phyloP scores from a whole-genome alignment of 2,113 vertebrate genomes.

The Siniperca chuatsi region DNA sequence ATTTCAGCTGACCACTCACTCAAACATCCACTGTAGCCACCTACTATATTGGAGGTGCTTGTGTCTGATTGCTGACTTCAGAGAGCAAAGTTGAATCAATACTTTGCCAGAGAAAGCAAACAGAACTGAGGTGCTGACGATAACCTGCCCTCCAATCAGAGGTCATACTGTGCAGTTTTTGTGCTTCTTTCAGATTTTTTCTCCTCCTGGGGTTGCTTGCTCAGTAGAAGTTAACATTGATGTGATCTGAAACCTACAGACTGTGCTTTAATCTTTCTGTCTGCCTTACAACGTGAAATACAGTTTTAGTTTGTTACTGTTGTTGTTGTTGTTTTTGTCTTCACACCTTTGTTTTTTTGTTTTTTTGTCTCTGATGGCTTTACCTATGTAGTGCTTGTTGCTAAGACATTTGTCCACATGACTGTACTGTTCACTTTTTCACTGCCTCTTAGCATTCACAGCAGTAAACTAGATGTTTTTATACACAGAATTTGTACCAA shows the following conservation, averaged over 20 bases:
- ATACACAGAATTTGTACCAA: neutral
- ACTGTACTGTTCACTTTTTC: neutral
- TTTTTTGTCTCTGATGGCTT: conserved; percentile 8
- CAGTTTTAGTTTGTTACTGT: conserved; percentile 1
- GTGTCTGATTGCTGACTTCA: conserved; percentile 63
- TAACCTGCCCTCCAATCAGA: conserved; percentile 56
- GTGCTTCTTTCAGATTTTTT: conserved; percentile 50
- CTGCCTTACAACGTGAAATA: conserved; percentile 40
- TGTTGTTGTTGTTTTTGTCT: conserved; percentile 39
- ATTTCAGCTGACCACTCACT: conserved; percentile 17
- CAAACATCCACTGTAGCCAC: conserved; percentile 8
- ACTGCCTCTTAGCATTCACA: conserved; percentile 13
- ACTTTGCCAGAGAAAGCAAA: conserved; percentile 67
- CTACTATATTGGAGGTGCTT: conserved; percentile 12
- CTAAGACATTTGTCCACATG: conserved; percentile 24
- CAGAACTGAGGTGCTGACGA: conserved; percentile 60
- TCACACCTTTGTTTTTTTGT: conserved; percentile 8
- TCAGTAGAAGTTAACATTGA: conserved; percentile 63
- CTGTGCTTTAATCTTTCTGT: conserved; percentile 61
- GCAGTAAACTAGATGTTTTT: neutral
- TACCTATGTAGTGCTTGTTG: neutral
- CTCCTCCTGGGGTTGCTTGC: conserved; percentile 46
- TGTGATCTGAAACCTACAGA: conserved; percentile 63
- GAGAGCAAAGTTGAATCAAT: conserved; percentile 70
- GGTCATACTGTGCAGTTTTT: conserved; percentile 60